Base-by-base conservation (phyloP, 2,888 invertebrate species). In the Eristalis arbustorum region DNA sequence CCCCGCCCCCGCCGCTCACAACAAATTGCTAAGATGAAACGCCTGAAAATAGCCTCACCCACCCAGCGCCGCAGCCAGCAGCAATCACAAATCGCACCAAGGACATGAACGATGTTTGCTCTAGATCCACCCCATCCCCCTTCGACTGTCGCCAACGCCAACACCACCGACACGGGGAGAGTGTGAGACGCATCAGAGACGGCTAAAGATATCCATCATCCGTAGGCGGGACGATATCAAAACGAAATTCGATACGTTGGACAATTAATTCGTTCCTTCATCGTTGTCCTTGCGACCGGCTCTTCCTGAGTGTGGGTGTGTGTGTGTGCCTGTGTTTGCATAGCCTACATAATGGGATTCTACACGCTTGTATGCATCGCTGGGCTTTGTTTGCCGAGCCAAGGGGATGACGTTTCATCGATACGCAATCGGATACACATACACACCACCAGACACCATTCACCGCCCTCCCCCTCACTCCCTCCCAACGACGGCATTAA, bases 191-290 rank as follows among this genome's bases (percentile, higher is more conserved):
- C 25, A 73, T 73, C 63, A 14, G 42, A 71, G 69, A 42, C 71
- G 59, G 42, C 67, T 59, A 76, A 68, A 76, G 62, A 80, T 81
- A 84, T 84, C 72, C 81, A 84, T 84, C 84, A 84, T 72, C 63
- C 72, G 72, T 59, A 68, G 80, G 71, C 75, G 71, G n/a, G 71
- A 72, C 67, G 84, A 75, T 80, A 72, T 80, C 71, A 68, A 42
- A 72, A 66, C 42, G 76, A 76, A 80, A 84, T 68, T 76, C 72
- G 76, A 84, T 84, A 84, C 71, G 67, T 68, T 28, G 49, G 63
- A 74, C 78, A 79, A 84, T 80, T 80, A 84, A 80, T 80, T 72
- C 72, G 59, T 72, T 80, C 68, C 34, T 69, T 68, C 42, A 61
- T 79, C 66, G 18, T 61, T 28, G 59, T 59, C 59, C 25, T 59